Percentiles rank a stretch among this genome's conserved stretches.
Conservation (phyloP, 1,140 invertebrate species). For the Oscheius sp. region DNA sequence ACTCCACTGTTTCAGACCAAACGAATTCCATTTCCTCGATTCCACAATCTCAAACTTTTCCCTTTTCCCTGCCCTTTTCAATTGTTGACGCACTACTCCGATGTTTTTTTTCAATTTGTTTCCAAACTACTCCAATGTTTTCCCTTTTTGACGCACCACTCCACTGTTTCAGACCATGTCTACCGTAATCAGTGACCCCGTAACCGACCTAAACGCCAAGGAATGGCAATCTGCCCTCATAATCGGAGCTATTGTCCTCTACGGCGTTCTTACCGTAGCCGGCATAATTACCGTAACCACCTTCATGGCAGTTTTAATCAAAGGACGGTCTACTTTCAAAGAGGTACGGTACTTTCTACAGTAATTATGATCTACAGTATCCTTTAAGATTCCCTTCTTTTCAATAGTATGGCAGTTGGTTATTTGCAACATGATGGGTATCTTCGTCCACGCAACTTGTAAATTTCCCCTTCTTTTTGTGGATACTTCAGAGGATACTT, state of each 20-base stretch:
- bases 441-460: neutral
- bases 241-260: neutral
- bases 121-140: too few species aligned
- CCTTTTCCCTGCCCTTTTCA: too few species aligned
- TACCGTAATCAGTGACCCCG: neutral
- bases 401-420: neutral
- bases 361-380: neutral
- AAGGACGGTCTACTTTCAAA: neutral
- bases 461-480: constrained; percentile 3
- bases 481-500: neutral
- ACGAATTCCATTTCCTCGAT: too few species aligned
- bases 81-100: too few species aligned
- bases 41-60: too few species aligned
- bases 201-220: neutral
- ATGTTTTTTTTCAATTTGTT: too few species aligned
- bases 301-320: neutral
- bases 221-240: neutral
- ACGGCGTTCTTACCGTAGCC: neutral
- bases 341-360: neutral
- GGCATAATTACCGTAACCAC: neutral
- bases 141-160: too few species aligned
- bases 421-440: neutral
- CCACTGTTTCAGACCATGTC: too few species aligned
- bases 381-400: constrained; percentile 9
- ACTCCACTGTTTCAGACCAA: too few species aligned